Base-by-base conservation (phyloP, 2,113 vertebrate species). In the Callorhinus ursinus region DNA sequence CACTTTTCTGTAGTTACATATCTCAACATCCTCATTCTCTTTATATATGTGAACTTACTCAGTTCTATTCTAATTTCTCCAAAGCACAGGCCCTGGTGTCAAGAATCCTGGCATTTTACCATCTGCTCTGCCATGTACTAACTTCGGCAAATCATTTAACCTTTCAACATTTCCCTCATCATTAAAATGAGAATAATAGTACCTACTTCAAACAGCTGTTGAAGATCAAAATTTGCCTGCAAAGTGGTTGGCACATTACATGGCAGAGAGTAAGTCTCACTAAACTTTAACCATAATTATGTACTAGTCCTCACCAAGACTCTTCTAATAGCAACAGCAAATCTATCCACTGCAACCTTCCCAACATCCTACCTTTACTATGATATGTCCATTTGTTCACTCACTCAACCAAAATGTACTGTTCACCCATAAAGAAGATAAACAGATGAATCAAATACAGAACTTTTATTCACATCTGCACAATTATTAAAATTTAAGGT, bases 251-350 rank as follows among this genome's bases (percentile, higher is more conserved):
- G 36, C 39, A 95, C 4, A 82, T 49, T 74, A 67, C 22, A 69
- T 4, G 13, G 24, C 39, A 90, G 21, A 72, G 39, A 91, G 31
- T 33, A 69, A 71, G 59, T 33, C 11, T 84, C 72, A 83, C 26
- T 96, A 91, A 93, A 90, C 18, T 71, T 79, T 74, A 91, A 84
- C 36, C 33, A 46, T 65, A 90, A 96, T 85, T 74, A 92, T 77
- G 86, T 82, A 86, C 28, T 72, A 82, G 53, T 83, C 26, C 51
- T 86, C 69, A 61, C 71, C 24, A 88, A 88, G 55, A 81, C 33
- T 80, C 77, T 76, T 87, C 33, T 77, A 83, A 65, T 0, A 92
- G 53, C 18, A 90, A 65, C 0, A 92, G 53, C 18, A 90, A 90
- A 55, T 59, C 26, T 42, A 92, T 42, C 33, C 36, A 92, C 28